A percentile compares a stretch with the other conserved stretches of the same genome.
Conservation (phyloP, 2,888 invertebrate species). For the Spatulosminthurus flaviceps region DNA sequence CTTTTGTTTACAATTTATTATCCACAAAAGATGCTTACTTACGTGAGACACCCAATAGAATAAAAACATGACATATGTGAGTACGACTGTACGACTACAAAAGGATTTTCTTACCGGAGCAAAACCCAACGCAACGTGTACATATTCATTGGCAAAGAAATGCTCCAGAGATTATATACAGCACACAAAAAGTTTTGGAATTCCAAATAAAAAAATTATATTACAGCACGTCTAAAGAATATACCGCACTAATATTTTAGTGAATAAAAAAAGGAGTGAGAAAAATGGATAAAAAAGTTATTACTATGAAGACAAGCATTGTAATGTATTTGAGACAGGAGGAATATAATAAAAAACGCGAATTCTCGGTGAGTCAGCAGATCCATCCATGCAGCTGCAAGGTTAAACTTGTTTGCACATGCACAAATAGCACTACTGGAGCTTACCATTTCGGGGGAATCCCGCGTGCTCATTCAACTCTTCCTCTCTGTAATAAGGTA, state of each 20-base stretch:
- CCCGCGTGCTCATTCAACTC: conserved; percentile 32
- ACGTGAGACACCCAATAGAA: not conserved
- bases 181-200: not conserved
- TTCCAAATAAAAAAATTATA: not conserved
- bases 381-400: conserved; percentile 34
- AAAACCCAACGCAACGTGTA: too few relatives aligned
- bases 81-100: not conserved
- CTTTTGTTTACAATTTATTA: conserved; percentile 18
- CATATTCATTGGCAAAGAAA: not conserved
- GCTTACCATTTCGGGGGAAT: conserved; percentile 36
- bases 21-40: not conserved
- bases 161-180: not conserved
- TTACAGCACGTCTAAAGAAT: not conserved
- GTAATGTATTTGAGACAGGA: not conserved
- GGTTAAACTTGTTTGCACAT: conserved; percentile 42
- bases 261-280: not conserved
- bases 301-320: not conserved
- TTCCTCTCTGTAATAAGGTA: conserved; percentile 2
- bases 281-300: conserved; percentile 8
- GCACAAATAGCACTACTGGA: not conserved
- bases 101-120: too few relatives aligned
- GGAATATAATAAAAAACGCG: conserved; percentile 37
- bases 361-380: conserved; percentile 41
- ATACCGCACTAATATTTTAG: not conserved
- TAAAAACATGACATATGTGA: conserved; percentile 12